Evolutionary conservation across 2,113 vertebrate genomes (phyloP).

Genomic region (Herpailurus yagouaroundi): DNA sequence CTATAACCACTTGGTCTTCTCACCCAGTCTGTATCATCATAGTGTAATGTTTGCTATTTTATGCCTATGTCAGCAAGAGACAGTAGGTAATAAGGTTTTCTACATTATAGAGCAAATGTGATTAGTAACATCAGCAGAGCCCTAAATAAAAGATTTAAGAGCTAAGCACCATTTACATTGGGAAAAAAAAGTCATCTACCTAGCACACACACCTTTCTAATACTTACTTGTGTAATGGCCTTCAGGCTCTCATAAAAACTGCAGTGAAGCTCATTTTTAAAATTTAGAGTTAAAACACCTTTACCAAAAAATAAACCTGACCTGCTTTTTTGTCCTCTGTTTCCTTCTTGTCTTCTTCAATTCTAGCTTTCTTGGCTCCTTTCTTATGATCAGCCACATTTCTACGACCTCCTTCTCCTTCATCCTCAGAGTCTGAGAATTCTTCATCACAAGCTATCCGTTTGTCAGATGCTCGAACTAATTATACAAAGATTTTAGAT

Average conservation of each 20-base stretch:
- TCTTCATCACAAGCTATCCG: slow-evolving; percentile 96
- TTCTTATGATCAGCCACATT: slow-evolving; percentile 95
- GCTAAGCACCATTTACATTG: background rate
- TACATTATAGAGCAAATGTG: background rate
- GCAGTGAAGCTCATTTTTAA: background rate
- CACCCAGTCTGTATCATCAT: background rate
- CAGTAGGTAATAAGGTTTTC: background rate
- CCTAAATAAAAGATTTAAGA: background rate
- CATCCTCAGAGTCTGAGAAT: slow-evolving; percentile 96
- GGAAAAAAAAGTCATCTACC: background rate
- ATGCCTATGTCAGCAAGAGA: background rate
- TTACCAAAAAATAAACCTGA: slow-evolving; percentile 69
- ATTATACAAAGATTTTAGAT: slow-evolving; percentile 27
- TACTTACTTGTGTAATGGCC: background rate
- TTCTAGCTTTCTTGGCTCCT: slow-evolving; percentile 90
- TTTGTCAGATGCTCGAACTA: slow-evolving; percentile 95
- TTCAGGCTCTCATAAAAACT: background rate
- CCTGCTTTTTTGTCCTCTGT: slow-evolving; percentile 94
- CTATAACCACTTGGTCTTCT: background rate
- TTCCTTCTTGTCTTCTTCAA: slow-evolving; percentile 95
- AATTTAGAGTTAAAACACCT: background rate
- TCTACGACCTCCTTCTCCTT: slow-evolving; percentile 94
- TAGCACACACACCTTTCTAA: background rate
- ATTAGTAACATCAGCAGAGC: background rate
- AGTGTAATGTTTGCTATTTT: background rate